Evolutionary conservation across 2,797 vertebrate species (phyloP).

Genomic region (Dallia pectoralis): DNA sequence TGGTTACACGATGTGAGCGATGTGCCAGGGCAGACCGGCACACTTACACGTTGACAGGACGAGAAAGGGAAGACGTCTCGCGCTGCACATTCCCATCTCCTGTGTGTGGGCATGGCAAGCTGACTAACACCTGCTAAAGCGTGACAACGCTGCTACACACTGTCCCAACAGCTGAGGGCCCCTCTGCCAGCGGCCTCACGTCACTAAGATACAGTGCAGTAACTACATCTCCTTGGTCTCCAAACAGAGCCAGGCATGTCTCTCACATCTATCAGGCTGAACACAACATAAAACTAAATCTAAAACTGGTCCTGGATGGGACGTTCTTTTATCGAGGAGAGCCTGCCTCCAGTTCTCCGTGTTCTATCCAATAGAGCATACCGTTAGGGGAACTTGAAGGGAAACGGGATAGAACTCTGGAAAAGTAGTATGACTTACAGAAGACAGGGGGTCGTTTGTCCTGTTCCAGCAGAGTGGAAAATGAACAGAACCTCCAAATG

Average conservation of each 20-base stretch:
- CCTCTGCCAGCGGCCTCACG: background rate
- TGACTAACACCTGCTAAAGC: background rate
- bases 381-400: background rate
- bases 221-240: background rate
- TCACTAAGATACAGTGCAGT: background rate
- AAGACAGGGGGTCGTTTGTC: constrained; percentile 53
- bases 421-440: constrained; percentile 3
- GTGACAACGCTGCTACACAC: background rate
- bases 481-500: constrained; percentile 49
- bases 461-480: constrained; percentile 50
- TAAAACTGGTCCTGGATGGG: too few relatives aligned
- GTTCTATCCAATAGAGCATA: constrained; percentile 4
- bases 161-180: background rate
- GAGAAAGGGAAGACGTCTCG: background rate
- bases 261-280: constrained; percentile 21
- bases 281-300: too few relatives aligned
- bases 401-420: background rate
- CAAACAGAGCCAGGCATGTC: background rate
- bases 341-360: constrained; percentile 21
- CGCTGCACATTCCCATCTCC: background rate
- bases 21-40: background rate
- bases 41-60: background rate
- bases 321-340: constrained; percentile 27
- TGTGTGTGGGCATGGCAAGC: constrained; percentile 4
- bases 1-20: background rate